A percentile compares a stretch with the other conserved stretches of the same genome.
Evolutionary conservation across 2,113 vertebrate species (phyloP).

Genomic region (Pelvicachromis taeniatus): DNA sequence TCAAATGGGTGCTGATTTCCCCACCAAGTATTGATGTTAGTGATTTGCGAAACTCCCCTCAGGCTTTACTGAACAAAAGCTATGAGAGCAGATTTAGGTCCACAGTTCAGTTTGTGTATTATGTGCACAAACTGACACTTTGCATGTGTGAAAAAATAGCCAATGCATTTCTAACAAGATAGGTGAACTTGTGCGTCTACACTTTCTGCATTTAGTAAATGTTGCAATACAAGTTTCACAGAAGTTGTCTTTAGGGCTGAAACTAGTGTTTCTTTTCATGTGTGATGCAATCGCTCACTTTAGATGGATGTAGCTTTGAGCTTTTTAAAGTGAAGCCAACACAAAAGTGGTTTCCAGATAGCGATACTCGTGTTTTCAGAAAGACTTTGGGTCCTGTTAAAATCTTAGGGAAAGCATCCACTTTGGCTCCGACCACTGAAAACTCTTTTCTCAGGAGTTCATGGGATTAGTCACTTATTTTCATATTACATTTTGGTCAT

Average conservation of each 20-base stretch:
- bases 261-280: background rate
- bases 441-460: background rate
- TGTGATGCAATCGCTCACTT: background rate
- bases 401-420: background rate
- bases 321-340: background rate
- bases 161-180: background rate
- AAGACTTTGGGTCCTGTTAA: background rate
- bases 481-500: background rate
- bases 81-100: background rate
- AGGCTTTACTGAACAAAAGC: background rate
- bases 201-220: background rate
- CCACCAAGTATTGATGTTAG: background rate
- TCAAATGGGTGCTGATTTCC: background rate
- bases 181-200: background rate
- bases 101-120: background rate
- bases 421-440: background rate
- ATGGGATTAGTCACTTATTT: background rate
- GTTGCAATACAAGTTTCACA: background rate
- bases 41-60: slow-evolving; percentile 6
- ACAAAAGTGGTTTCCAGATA: background rate
- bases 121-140: background rate
- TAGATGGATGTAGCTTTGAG: background rate
- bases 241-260: background rate
- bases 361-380: background rate
- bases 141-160: background rate